Conservation (phyloP, 2,113 vertebrate genomes). For the Catharus minimus region DNA sequence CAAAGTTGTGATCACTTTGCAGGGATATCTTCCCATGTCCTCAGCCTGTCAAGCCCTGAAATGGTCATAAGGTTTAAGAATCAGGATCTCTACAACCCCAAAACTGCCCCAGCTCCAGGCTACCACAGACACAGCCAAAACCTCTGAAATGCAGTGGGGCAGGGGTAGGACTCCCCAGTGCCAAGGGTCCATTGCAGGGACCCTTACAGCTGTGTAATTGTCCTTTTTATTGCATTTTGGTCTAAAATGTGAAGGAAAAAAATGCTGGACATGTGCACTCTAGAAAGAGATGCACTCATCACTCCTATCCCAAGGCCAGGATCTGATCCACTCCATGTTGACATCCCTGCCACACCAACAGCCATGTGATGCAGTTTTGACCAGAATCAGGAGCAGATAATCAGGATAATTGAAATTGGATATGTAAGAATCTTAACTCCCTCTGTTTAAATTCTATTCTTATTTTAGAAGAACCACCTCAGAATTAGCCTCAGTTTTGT, state of each 20-base stretch:
- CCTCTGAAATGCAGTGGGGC: neutral
- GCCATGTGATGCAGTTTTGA: neutral
- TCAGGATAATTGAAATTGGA: neutral
- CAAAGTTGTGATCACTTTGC: neutral
- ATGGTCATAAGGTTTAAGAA: neutral
- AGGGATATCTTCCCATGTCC: neutral
- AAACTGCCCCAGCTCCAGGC: neutral
- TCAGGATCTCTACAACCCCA: neutral
- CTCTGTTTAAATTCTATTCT: neutral
- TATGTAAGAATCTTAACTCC: neutral
- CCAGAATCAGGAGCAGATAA: neutral
- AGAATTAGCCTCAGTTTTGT: neutral
- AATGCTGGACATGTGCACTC: neutral
- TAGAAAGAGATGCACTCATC: neutral
- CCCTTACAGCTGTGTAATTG: neutral
- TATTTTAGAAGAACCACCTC: neutral
- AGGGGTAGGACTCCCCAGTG: accelerated
- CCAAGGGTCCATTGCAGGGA: neutral
- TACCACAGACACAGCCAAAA: neutral
- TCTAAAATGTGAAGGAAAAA: neutral
- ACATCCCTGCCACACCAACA: neutral
- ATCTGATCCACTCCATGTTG: neutral
- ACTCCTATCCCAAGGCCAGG: accelerated
- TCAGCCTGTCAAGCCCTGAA: neutral
- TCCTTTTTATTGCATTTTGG: neutral